A percentile compares a stretch with the other conserved stretches of the same genome.
Conservation (phyloP, 35 echinoderm and acorn worm genomes). For the Apostichopus japonicus region DNA sequence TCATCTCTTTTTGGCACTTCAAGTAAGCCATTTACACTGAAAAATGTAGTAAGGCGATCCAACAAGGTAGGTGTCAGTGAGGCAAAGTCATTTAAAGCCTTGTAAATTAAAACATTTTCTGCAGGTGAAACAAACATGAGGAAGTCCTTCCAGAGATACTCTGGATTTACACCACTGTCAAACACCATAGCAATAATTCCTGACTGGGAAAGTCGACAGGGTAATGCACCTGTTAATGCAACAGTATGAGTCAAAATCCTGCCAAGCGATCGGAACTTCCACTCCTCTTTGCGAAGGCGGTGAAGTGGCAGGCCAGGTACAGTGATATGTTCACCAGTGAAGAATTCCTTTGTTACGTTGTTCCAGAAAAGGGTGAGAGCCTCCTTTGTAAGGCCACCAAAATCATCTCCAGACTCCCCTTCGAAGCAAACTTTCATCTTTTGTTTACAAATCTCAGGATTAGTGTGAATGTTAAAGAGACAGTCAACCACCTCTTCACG, state of each 20-base stretch:
- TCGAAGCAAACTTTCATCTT: background rate
- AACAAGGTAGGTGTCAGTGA: background rate
- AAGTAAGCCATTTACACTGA: background rate
- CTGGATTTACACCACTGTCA: background rate
- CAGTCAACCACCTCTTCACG: background rate
- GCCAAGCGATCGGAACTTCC: background rate
- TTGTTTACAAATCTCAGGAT: background rate
- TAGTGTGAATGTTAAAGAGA: background rate
- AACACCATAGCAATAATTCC: conserved; percentile 28
- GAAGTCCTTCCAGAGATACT: conserved; percentile 12
- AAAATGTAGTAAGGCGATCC: background rate
- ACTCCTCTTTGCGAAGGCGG: background rate
- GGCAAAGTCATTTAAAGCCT: background rate
- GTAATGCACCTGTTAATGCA: background rate
- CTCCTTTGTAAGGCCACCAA: conserved; percentile 15
- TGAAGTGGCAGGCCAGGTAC: background rate
- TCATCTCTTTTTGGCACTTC: background rate
- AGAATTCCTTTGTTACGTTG: background rate
- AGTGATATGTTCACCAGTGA: background rate
- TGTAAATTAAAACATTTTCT: background rate
- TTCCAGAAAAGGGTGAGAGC: background rate
- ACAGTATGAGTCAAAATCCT: background rate
- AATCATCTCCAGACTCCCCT: background rate
- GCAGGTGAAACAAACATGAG: background rate
- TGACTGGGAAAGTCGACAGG: background rate